These are phyloP conservation scores for Conops quadrifasciatus DNA, from an alignment of 2,888 invertebrate species.

Conservation along the genomic window DNA sequence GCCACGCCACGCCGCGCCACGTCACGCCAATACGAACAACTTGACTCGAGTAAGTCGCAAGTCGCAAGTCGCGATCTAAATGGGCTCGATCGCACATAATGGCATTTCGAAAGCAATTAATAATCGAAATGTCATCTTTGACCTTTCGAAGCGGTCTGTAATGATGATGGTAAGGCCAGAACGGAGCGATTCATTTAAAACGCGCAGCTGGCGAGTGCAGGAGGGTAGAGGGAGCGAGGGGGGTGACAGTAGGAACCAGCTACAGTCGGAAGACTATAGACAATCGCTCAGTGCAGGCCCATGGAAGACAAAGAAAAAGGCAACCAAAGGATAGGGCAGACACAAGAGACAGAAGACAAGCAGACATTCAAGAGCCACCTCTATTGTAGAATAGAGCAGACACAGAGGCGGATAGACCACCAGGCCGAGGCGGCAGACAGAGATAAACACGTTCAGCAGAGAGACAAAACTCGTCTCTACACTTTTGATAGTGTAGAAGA, in stretches of 20 bases:
- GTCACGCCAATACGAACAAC: conserved; percentile 1
- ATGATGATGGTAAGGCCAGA: conserved; percentile 35
- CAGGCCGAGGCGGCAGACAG: too few relatives aligned
- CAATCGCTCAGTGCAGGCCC: neutral
- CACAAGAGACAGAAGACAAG: neutral
- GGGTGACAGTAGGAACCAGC: neutral
- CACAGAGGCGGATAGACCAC: neutral
- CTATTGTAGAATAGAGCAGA: neutral
- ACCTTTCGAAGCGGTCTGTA: conserved; percentile 44
- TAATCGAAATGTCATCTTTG: conserved; percentile 49
- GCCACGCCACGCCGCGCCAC: conserved; percentile 10
- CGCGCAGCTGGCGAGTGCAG: neutral
- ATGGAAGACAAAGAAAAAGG: neutral
- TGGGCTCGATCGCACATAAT: conserved; percentile 35
- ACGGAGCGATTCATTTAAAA: conserved; percentile 9
- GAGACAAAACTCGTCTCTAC: too few relatives aligned
- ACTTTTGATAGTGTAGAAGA: too few relatives aligned
- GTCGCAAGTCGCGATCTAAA: conserved; percentile 9
- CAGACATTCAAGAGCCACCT: neutral
- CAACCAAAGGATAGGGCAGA: neutral
- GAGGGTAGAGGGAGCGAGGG: neutral
- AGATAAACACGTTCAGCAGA: too few relatives aligned
- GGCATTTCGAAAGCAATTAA: conserved; percentile 49
- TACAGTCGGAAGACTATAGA: neutral
- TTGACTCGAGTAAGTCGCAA: neutral